These are phyloP conservation scores for Isurus oxyrinchus DNA, from an alignment of 2,113 vertebrate genomes.

Conservation along the genomic window DNA sequence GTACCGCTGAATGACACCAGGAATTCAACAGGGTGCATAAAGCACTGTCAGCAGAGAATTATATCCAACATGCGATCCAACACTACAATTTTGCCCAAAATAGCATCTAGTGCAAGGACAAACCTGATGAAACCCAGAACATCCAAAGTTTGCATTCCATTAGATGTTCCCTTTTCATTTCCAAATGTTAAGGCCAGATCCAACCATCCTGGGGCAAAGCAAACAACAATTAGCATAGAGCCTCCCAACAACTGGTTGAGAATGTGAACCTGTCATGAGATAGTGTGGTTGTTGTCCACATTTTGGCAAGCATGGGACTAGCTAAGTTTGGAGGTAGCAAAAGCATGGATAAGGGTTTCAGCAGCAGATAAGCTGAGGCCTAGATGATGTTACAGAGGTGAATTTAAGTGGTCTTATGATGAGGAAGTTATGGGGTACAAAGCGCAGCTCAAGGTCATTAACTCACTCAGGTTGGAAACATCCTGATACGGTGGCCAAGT, in stretches of 20 bases:
- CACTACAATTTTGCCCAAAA: neutral
- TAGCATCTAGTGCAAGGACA: neutral
- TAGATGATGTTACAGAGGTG: neutral
- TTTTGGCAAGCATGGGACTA: neutral
- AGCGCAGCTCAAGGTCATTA: neutral
- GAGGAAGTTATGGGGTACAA: neutral
- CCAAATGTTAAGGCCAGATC: neutral
- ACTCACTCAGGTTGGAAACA: neutral
- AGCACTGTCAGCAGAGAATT: neutral
- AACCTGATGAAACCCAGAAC: neutral
- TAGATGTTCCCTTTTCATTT: neutral
- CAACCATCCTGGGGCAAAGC: neutral
- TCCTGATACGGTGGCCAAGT: neutral
- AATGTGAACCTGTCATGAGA: neutral
- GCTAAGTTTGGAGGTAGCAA: neutral
- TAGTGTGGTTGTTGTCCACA: neutral
- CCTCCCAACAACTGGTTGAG: neutral
- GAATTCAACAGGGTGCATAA: neutral
- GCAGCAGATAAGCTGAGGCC: neutral
- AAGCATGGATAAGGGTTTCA: neutral
- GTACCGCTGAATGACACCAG: neutral
- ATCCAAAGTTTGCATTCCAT: neutral
- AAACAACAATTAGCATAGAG: neutral
- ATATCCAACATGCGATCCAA: neutral
- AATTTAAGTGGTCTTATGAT: neutral